phyloP scores from a whole-genome alignment of 2,113 vertebrate species.

The Sinocyclocheilus anophthalmus region DNA sequence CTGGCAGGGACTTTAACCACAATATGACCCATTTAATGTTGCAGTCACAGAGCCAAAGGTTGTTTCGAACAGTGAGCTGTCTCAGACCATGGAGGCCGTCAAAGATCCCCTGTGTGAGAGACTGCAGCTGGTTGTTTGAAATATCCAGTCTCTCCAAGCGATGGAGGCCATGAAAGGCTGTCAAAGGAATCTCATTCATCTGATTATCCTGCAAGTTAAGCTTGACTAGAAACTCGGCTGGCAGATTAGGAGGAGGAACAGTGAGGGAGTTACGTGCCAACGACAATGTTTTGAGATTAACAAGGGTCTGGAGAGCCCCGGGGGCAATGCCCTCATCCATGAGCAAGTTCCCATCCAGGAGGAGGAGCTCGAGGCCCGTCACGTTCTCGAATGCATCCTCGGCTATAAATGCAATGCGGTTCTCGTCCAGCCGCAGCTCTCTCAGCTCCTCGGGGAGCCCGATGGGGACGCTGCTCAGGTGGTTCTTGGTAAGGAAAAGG shows the following conservation, averaged over 20 bases:
- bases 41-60: constrained; percentile 93
- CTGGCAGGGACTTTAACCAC: constrained; percentile 87
- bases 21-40: constrained; percentile 89
- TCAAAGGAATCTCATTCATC: constrained; percentile 85
- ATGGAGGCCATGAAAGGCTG: constrained; percentile 83
- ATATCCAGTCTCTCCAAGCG: constrained; percentile 89
- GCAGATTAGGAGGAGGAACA: constrained; percentile 83
- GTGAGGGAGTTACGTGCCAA: constrained; percentile 89
- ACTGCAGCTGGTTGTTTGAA: constrained; percentile 89
- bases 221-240: constrained; percentile 82
- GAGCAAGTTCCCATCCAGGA: constrained; percentile 89
- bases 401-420: constrained; percentile 87
- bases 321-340: constrained; percentile 88
- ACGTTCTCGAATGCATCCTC: constrained; percentile 90
- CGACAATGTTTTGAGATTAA: constrained; percentile 88
- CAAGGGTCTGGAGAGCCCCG: constrained; percentile 85
- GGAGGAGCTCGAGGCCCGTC: constrained; percentile 84
- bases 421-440: constrained; percentile 89
- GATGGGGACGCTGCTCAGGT: constrained; percentile 89
- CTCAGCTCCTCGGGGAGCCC: constrained; percentile 86
- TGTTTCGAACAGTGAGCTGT: constrained; percentile 92
- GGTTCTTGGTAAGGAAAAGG: constrained; percentile 92
- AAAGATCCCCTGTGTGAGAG: constrained; percentile 85
- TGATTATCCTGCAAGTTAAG: constrained; percentile 93
- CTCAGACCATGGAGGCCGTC: constrained; percentile 84